These are phyloP conservation scores for human DNA, from an alignment of 2,113 vertebrate species.

Conservation along the genomic window GRCh38 chr2:150861501-150862000, in stretches of 20 bases:
- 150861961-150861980: not conserved
- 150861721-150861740: conserved; percentile 37
- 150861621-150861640: conserved; percentile 16
- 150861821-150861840: not conserved
- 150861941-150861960: not conserved
- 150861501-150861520: conserved; percentile 18
- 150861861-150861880: not conserved
- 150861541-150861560: conserved; percentile 1
- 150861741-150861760: not conserved
- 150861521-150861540: not conserved
- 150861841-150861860: not conserved
- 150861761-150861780: not conserved
- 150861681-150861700: conserved; percentile 24
- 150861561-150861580: conserved; percentile 32
- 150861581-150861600: not conserved
- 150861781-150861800: not conserved
- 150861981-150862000: not conserved
- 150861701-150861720: conserved; percentile 16
- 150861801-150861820: not conserved
- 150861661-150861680: not conserved
- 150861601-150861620: not conserved
- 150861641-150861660: not conserved
- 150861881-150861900: not conserved
- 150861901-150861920: not conserved
- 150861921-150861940: not conserved